Percentiles rank a stretch among this genome's conserved stretches.
Conservation (phyloP, 1,140 invertebrate genomes). For the Dinoponera quadriceps region DNA sequence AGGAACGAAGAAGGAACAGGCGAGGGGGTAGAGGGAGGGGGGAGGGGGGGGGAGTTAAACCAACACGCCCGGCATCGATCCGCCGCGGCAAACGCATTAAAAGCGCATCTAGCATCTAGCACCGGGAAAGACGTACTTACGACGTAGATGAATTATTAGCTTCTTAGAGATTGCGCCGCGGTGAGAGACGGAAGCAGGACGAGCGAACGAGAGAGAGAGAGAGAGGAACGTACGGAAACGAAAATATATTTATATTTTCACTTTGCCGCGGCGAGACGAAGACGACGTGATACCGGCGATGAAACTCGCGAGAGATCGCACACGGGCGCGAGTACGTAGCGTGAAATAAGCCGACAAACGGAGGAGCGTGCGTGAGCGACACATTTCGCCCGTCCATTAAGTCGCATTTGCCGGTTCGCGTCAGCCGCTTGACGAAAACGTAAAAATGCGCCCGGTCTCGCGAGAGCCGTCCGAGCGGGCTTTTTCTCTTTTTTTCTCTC, state of each 20-base stretch:
- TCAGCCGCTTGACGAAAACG: slow-evolving; percentile 24
- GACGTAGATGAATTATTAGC: slow-evolving; percentile 51
- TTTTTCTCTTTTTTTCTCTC: no score
- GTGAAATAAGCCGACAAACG: no score
- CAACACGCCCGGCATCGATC: slow-evolving; percentile 49
- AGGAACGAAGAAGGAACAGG: neutral
- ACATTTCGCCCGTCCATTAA: slow-evolving; percentile 26
- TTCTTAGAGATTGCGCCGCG: slow-evolving; percentile 24
- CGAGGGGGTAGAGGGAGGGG: no score
- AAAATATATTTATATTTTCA: slow-evolving; percentile 60
- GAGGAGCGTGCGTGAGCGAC: no score
- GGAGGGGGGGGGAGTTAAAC: slow-evolving; percentile 19
- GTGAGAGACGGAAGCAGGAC: neutral
- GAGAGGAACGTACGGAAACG: neutral
- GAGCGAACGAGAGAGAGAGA: neutral
- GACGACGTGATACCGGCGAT: neutral
- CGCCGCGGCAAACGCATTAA: slow-evolving; percentile 47
- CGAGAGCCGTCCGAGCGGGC: neutral
- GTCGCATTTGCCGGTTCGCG: neutral
- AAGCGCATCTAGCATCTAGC: slow-evolving; percentile 54
- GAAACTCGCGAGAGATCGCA: slow-evolving; percentile 6
- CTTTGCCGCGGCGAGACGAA: neutral
- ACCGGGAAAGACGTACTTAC: slow-evolving; percentile 50
- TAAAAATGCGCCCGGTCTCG: slow-evolving; percentile 27
- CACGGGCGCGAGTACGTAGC: neutral